Evolutionary conservation across 2,113 vertebrate genomes (phyloP).

Genomic region (Python bivittatus): DNA sequence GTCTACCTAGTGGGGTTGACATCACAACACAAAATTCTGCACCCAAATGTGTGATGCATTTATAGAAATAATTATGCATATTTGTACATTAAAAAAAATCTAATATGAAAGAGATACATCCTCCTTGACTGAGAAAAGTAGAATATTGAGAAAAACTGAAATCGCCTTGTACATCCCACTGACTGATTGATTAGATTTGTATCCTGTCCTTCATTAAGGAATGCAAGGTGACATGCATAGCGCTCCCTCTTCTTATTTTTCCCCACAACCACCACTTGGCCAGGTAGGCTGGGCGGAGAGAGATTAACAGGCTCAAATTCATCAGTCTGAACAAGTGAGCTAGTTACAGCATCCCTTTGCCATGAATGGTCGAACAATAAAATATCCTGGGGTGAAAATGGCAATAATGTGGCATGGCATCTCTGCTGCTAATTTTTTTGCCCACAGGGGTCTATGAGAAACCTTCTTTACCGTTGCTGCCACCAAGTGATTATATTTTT

Average conservation of each 20-base stretch:
- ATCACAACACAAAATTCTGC: background rate
- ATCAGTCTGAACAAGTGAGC: background rate
- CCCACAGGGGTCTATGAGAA: too few species aligned
- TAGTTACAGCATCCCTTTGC: background rate
- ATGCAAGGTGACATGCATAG: background rate
- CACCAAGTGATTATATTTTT: too few species aligned
- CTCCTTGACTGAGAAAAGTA: background rate
- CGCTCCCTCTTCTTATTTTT: background rate
- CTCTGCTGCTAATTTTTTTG: background rate
- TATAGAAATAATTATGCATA: background rate
- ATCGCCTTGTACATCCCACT: background rate
- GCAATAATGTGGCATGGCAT: background rate
- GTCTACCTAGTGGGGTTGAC: background rate
- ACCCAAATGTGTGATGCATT: background rate
- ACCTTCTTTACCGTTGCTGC: too few species aligned
- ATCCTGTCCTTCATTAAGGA: background rate
- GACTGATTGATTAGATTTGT: background rate
- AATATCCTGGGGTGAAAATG: background rate
- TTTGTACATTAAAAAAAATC: background rate
- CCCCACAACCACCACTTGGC: too few species aligned
- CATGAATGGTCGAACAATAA: background rate
- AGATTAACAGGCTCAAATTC: too few species aligned
- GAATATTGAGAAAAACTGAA: background rate
- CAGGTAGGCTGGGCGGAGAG: too few species aligned
- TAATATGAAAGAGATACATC: background rate